These are phyloP conservation scores for Eurytoma adleriae DNA, from an alignment of 2,888 invertebrate species.

Conservation along the genomic window DNA sequence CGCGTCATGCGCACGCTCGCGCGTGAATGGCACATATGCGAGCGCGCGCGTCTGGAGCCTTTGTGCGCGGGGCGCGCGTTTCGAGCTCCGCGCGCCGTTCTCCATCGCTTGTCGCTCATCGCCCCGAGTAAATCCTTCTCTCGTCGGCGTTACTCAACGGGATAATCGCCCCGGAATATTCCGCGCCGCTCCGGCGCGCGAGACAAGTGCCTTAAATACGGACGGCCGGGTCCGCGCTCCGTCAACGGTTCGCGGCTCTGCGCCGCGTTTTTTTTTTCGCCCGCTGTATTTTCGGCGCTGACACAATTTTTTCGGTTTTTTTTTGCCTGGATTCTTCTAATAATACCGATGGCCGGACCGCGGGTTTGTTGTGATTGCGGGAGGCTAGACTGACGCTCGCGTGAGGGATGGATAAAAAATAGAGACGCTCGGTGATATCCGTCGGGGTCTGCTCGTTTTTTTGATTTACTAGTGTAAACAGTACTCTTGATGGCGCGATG, in stretches of 20 bases:
- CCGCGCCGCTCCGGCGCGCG: conserved; percentile 12
- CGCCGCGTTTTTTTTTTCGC: background rate
- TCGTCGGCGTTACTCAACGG: conserved; percentile 54
- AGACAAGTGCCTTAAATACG: conserved; percentile 41
- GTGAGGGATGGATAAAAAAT: too few relatives aligned
- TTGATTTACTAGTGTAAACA: too few relatives aligned
- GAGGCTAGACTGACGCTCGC: too few relatives aligned
- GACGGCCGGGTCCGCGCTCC: background rate
- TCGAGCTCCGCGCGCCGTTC: background rate
- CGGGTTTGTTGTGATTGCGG: too few relatives aligned
- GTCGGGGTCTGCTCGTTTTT: too few relatives aligned
- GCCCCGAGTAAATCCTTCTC: conserved; percentile 48
- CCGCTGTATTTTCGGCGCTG: conserved; percentile 17
- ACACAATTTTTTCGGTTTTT: conserved; percentile 27
- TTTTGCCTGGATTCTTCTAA: conserved; percentile 20
- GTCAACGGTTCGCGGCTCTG: conserved; percentile 12
- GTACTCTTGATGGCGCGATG: too few relatives aligned
- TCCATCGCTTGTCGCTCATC: conserved; percentile 49
- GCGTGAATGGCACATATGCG: background rate
- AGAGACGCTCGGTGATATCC: too few relatives aligned
- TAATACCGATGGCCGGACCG: conserved; percentile 8
- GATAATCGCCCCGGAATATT: conserved; percentile 53
- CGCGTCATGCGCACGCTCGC: background rate
- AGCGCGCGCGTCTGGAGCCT: conserved; percentile 16
- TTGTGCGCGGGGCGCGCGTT: background rate